Evolutionary conservation across 2,888 invertebrate genomes (phyloP).

Genomic region (Agrotis puta): DNA sequence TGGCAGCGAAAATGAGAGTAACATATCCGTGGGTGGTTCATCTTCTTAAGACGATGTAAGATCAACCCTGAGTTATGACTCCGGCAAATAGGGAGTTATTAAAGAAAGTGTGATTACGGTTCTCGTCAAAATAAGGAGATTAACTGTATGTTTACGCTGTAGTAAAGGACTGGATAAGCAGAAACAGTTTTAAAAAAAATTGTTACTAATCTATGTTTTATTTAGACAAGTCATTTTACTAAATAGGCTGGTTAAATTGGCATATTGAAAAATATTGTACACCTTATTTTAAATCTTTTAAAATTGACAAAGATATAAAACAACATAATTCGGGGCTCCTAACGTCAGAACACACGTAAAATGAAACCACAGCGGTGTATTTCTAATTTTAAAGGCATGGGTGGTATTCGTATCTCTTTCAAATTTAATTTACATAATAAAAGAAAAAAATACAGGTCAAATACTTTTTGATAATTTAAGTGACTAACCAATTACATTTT

Average conservation of each 20-base stretch:
- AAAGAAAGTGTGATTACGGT: slow-evolving; percentile 71
- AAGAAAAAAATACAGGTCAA: no score
- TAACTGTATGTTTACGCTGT: slow-evolving; percentile 15
- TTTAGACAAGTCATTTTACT: not conserved
- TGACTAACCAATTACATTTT: no score
- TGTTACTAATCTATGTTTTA: not conserved
- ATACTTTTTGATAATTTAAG: no score
- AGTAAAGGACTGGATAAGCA: not conserved
- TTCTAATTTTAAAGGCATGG: no score
- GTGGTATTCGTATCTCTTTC: no score
- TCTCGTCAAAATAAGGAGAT: slow-evolving; percentile 50
- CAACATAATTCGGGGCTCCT: no score
- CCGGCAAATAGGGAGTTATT: slow-evolving; percentile 78
- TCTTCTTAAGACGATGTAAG: slow-evolving; percentile 85
- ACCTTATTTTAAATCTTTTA: no score
- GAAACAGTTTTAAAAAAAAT: not conserved
- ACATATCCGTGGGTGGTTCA: slow-evolving; percentile 83
- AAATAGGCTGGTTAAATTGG: not conserved
- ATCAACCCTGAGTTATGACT: slow-evolving; percentile 86
- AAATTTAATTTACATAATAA: no score
- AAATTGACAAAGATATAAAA: no score
- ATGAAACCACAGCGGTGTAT: no score
- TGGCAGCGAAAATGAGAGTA: slow-evolving; percentile 75
- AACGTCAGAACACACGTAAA: no score
- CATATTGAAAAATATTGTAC: no score